These are phyloP conservation scores for Pachliopta kotzebuea DNA, from an alignment of 2,888 invertebrate species.

Conservation along the genomic window DNA sequence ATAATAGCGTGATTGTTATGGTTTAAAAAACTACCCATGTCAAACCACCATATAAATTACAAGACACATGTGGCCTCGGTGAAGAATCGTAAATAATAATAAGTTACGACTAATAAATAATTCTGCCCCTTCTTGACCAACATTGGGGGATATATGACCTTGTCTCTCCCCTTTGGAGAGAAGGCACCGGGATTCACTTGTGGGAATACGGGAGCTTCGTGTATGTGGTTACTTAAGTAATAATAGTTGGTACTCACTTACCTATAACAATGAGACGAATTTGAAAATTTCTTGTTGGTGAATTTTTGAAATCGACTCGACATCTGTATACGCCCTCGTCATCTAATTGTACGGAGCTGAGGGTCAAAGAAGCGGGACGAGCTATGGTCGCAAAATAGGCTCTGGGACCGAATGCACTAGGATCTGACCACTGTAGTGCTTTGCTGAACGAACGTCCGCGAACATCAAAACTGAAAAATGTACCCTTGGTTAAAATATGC, in stretches of 20 bases:
- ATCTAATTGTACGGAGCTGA: conserved; percentile 91
- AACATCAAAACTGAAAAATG: conserved; percentile 89
- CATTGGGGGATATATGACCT: too few species aligned
- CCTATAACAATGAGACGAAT: conserved; percentile 94
- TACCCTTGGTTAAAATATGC: not conserved
- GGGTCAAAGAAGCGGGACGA: conserved; percentile 88
- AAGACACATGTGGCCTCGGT: too few species aligned
- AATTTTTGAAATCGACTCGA: conserved; percentile 93
- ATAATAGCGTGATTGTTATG: too few species aligned
- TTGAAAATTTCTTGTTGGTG: conserved; percentile 93
- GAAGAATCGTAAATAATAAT: too few species aligned
- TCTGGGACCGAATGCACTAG: conserved; percentile 89
- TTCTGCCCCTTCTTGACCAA: too few species aligned
- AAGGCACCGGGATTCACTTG: too few species aligned
- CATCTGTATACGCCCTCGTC: conserved; percentile 94
- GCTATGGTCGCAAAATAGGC: conserved; percentile 92
- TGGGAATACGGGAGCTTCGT: too few species aligned
- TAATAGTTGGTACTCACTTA: conserved; percentile 49
- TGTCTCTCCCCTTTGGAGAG: too few species aligned
- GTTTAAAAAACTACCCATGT: too few species aligned
- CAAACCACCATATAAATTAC: too few species aligned
- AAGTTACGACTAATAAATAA: too few species aligned
- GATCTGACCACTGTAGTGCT: conserved; percentile 91
- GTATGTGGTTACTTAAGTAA: too few species aligned
- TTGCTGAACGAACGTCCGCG: conserved; percentile 90